A percentile compares a stretch with the other conserved stretches of the same genome.
Evolutionary conservation across 2,888 invertebrate genomes (phyloP).

Genomic region (Heliconius cydno): DNA sequence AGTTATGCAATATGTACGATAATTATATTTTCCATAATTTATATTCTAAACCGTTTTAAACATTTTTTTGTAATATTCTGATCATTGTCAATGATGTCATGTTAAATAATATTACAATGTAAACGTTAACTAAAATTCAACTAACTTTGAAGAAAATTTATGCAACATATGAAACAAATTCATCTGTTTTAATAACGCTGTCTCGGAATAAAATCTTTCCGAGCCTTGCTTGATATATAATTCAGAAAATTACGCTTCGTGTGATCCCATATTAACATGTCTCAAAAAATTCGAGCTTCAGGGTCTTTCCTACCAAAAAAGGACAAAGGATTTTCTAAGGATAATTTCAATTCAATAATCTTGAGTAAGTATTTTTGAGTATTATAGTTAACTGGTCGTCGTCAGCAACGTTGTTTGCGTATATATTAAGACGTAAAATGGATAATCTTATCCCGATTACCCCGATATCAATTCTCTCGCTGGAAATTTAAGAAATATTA

Average conservation of each 20-base stretch:
- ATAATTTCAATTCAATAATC: background rate
- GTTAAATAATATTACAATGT: too few species aligned
- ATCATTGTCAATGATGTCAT: too few species aligned
- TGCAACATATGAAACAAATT: background rate
- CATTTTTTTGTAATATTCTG: background rate
- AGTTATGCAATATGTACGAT: background rate
- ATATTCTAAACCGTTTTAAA: too few species aligned
- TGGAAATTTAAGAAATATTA: too few species aligned
- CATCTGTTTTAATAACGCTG: background rate
- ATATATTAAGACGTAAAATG: too few species aligned
- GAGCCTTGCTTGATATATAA: background rate
- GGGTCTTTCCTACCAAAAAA: background rate
- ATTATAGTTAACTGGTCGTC: too few species aligned
- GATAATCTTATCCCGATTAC: too few species aligned
- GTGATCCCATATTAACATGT: background rate
- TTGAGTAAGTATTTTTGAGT: too few species aligned
- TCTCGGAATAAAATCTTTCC: background rate
- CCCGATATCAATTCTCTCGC: too few species aligned
- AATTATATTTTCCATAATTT: background rate
- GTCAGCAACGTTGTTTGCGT: too few species aligned
- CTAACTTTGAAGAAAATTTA: too few species aligned
- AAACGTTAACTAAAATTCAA: too few species aligned
- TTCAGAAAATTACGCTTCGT: constrained; percentile 7
- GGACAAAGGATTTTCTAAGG: background rate
- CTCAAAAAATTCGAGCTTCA: background rate